Base-by-base conservation (phyloP, 2,113 vertebrate species). In the Lophius piscatorius region DNA sequence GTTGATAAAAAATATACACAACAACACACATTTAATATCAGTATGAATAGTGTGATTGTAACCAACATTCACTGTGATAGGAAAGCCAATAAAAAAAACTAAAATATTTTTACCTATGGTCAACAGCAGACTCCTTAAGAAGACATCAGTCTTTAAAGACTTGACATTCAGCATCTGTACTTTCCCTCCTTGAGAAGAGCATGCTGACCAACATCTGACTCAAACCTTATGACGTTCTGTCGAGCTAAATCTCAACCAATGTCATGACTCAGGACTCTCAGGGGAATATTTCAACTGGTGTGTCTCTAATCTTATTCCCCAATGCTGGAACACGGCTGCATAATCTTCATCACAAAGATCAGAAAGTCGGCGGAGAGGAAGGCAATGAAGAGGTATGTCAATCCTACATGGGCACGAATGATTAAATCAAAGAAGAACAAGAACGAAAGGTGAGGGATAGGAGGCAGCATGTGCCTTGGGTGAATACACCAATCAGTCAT, bases 191-290 rank as follows among this genome's bases (percentile, higher is more conserved):
- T 17, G 29, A 60, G 44, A 41, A 65, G 9, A 52, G 40, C 35
- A 20, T 31, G 34, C 61, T 70, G 62, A 74, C 63, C 62, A 61
- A 70, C 56, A 62, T 73, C 56, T 72, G 79, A 81, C 41, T 81
- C 74, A 73, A 63, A 79, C 39, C 62, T 62, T 62, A 50, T 60
- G 76, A 79, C 64, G 58, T 8, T 58, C 40, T 35, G 8, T 14
- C 61, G 24, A 64, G 57, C 54, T 35, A 48, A 65, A 20, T 63
- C 36, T 20, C 38, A 28, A 38, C 46, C 36, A 41, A 80, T 16
- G 64, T 14, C 46, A 2, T 84, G 76, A 87, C 68, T 83, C 70
- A 80, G 49, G 49, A 68, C 46, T 74, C 57, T 22, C 40, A 11
- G 23, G 28, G 45, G 36, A 49, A 16, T 1, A 22, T 60, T 9